phyloP scores from a whole-genome alignment of 2,888 invertebrate species.

The Tetheella fluctuosa region DNA sequence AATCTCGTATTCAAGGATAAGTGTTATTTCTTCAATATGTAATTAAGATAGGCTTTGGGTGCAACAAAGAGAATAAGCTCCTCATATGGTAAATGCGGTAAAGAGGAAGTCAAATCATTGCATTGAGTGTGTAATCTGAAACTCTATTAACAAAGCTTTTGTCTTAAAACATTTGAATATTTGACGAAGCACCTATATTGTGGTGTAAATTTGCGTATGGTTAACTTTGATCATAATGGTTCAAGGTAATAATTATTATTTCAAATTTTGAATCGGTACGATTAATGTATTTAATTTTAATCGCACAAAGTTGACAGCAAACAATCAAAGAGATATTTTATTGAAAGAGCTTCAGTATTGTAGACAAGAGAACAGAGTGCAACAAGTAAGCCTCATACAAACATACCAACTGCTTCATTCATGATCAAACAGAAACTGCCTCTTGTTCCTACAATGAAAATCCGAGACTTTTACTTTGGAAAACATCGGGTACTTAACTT shows the following conservation, averaged over 20 bases:
- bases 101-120: slow-evolving; percentile 28
- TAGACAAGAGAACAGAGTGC: slow-evolving; percentile 27
- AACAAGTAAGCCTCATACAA: slow-evolving; percentile 28
- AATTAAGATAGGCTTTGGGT: neutral
- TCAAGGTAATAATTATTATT: neutral
- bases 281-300: too few relatives aligned
- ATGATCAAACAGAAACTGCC: neutral
- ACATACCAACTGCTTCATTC: slow-evolving; percentile 1
- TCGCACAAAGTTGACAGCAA: neutral
- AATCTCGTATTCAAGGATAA: neutral
- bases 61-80: slow-evolving; percentile 4
- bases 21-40: neutral
- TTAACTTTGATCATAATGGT: neutral
- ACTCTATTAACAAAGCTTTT: slow-evolving; percentile 47
- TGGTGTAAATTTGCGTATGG: neutral
- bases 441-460: neutral
- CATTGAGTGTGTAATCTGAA: slow-evolving; percentile 39
- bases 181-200: slow-evolving; percentile 32
- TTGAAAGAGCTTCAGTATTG: slow-evolving; percentile 27
- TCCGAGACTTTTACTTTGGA: too few relatives aligned
- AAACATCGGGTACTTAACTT: too few relatives aligned
- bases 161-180: slow-evolving; percentile 40
- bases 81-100: slow-evolving; percentile 11
- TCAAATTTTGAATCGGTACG: too few relatives aligned
- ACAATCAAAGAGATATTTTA: slow-evolving; percentile 28